Percentiles rank a stretch among this genome's conserved stretches.
Conservation (phyloP, 2,797 vertebrate genomes). For the Amblyopsis hoosieri region DNA sequence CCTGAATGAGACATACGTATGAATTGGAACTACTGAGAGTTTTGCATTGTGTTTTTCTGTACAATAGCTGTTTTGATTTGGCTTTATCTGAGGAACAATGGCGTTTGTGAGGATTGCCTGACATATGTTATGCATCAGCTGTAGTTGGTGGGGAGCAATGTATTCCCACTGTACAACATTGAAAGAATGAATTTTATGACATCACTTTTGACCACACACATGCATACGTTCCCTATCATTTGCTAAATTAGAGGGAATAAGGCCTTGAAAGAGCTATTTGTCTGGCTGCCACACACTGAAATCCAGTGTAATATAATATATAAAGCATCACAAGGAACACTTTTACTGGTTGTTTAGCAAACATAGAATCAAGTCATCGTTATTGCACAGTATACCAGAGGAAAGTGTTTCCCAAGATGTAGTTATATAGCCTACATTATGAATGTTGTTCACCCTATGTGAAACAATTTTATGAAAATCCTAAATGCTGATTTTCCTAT, state of each 20-base stretch:
- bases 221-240: slow-evolving; percentile 4
- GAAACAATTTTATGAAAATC: no score
- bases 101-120: slow-evolving; percentile 46
- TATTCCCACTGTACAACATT: slow-evolving; percentile 33
- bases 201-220: slow-evolving; percentile 29
- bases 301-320: background rate
- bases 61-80: slow-evolving; percentile 55
- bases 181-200: slow-evolving; percentile 28
- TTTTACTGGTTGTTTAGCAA: no score
- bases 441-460: no score
- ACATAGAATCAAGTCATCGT: no score
- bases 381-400: no score
- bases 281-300: slow-evolving; percentile 4
- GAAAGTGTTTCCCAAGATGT: no score
- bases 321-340: no score
- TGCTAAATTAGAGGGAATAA: slow-evolving; percentile 7
- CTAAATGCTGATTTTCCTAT: no score
- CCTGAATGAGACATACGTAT: slow-evolving; percentile 36
- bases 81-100: slow-evolving; percentile 54
- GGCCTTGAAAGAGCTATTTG: slow-evolving; percentile 30
- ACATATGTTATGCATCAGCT: slow-evolving; percentile 58
- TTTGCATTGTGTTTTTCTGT: slow-evolving; percentile 39
- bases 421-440: background rate
- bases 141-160: slow-evolving; percentile 26
- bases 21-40: slow-evolving; percentile 34